phyloP scores from a whole-genome alignment of 2,888 invertebrate species.

The Mesoligia furuncula region DNA sequence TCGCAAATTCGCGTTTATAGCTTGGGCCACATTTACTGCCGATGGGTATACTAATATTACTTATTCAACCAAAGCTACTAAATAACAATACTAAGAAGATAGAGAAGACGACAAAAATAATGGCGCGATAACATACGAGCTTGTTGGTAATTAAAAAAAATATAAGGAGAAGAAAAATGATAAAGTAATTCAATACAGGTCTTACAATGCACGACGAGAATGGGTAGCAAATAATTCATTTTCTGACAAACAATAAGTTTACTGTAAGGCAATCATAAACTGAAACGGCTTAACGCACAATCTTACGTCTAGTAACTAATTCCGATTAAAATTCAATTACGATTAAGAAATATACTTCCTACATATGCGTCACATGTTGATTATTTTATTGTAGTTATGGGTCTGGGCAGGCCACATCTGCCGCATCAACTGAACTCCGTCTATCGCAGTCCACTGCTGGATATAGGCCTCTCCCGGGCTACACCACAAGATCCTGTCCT shows the following conservation, averaged over 20 bases:
- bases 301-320: slow-evolving; percentile 26
- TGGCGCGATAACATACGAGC: not conserved
- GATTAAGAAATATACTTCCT: slow-evolving; percentile 30
- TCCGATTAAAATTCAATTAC: slow-evolving; percentile 61
- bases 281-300: slow-evolving; percentile 21
- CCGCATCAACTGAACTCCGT: not conserved
- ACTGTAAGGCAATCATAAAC: slow-evolving; percentile 27
- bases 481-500: not conserved
- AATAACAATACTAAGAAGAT: not conserved
- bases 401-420: not conserved
- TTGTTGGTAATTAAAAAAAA: not conserved
- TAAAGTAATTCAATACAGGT: slow-evolving; percentile 2
- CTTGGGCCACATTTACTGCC: not conserved
- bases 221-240: slow-evolving; percentile 49
- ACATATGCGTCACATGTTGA: not conserved
- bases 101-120: not conserved
- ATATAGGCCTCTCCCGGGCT: not conserved
- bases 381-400: not conserved
- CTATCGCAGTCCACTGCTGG: not conserved
- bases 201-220: slow-evolving; percentile 47
- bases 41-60: not conserved
- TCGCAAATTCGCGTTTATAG: not conserved
- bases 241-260: slow-evolving; percentile 15
- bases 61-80: not conserved
- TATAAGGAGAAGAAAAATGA: not conserved